Evolutionary conservation across 2,797 vertebrate genomes (phyloP), one percentile per base, ranked within the genome.

Genomic region (Perodicticus potto): DNA sequence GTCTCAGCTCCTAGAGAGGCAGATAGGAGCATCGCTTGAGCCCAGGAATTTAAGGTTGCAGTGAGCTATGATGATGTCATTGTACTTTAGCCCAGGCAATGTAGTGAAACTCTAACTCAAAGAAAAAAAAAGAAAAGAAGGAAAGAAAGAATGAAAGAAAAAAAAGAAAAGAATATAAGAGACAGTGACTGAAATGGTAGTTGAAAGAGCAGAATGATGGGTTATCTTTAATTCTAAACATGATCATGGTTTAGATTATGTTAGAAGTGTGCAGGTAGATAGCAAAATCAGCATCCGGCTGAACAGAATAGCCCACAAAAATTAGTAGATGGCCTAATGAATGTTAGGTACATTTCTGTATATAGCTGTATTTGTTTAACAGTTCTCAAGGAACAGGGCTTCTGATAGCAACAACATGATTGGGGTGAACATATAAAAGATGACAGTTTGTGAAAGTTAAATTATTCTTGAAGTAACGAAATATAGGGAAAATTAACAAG

Each of bases 401-500:
- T 85, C 43, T 63, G 59, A 80, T 2, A 22, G 7, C 57, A 81
- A 78, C 19, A 92, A 88, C 37, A 82, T n/a, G 29, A 92, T 10
- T 89, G n/a, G 23, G 53, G 82, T 34, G 37, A 90, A 70, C 3
- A 78, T 19, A 94, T 14, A 25, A 89, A 86, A 61, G 70, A 86
- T 86, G 27, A n/a, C 22, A 91, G 27, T 65, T 86, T 63, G 49
- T 89, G 29, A 73, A 72, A 93, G 55, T 77, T 86, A 95, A 89
- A 86, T 53, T 19, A 82, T 55, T 81, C 19, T 74, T 70, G 34
- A 43, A 97, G 20, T 78, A 93, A 96, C 29, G 93, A 96, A 95
- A 89, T 45, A 90, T 9, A 80, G 59, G 40, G 13, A 95, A 65
- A 95, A 93, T 78, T 91, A 92, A 80, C 9, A 87, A 87, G 32